Evolutionary conservation across 2,113 vertebrate species (phyloP), one percentile per base, ranked within the genome.

Genomic region (Chamaetylas fuelleborni): DNA sequence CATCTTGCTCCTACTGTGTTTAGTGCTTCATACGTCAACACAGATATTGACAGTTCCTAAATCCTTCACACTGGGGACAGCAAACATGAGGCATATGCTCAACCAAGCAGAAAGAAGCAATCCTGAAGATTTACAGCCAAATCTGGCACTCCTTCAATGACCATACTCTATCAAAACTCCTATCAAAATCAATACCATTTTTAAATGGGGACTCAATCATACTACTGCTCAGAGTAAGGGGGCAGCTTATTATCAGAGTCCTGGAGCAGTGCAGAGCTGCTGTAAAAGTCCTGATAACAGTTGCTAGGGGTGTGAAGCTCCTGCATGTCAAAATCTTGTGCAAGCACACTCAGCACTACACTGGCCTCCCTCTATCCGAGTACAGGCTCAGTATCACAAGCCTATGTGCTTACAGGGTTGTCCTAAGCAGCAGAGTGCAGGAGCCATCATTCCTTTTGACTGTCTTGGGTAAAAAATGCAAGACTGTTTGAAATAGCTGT

Each of bases 51-150:
- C 83, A 73, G 81, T 80, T 92, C 76, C 94, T 90, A 88, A 95
- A 95, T 93, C 92, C 88, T 96, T 96, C 79, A 76, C 81, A 42
- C 25, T 24, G 62, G n/a, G 62, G 81, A 92, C 54, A 86, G 64
- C 50, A 88, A 92, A 93, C 38, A 66, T 86, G 82, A 82, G 54
- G 43, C 47, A 80, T 83, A 43, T 11, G 42, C 28, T 93, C 92
- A 94, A 38, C 82, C 88, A 92, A 83, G 92, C 86, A 90, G 92
- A 95, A 93, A 90, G 92, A 92, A 93, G 47, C 74, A 95, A 73
- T 94, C 71, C 76, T 81, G 82, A 95, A 92, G 94, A 96, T 94
- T 94, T 95, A 97, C 73, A 90, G 90, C 79, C 74, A 65, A 47
- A 94, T 77, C 81, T 92, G 85, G 58, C 87, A 86, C 78, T 57